These are phyloP conservation scores for Hyaena hyaena DNA, from an alignment of 2,113 vertebrate species.

Conservation along the genomic window DNA sequence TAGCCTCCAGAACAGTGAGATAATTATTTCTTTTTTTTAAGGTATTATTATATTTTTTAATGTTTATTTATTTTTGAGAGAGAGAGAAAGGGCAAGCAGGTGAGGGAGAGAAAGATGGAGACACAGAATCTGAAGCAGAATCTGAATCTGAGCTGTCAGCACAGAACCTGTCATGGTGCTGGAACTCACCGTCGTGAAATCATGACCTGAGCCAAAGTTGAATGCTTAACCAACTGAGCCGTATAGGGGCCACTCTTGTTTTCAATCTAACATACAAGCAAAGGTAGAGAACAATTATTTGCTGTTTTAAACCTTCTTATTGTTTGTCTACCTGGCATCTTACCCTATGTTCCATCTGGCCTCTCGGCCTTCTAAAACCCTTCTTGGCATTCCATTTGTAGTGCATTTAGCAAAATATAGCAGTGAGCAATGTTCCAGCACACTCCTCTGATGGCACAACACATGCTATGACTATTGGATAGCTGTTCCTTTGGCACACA, in stretches of 20 bases:
- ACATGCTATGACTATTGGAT: accelerated
- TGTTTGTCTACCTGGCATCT: background rate
- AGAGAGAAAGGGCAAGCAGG: too few relatives aligned
- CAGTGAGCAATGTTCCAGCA: background rate
- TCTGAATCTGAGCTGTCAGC: too few relatives aligned
- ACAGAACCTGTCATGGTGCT: too few relatives aligned
- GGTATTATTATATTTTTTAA: too few relatives aligned
- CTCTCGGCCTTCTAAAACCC: background rate
- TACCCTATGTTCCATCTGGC: background rate
- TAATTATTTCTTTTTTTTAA: too few relatives aligned
- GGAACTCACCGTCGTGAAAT: too few relatives aligned
- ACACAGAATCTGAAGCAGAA: too few relatives aligned
- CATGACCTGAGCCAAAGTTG: too few relatives aligned
- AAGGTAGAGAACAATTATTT: background rate
- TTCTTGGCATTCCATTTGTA: background rate
- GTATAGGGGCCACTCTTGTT: background rate
- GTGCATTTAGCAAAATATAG: background rate
- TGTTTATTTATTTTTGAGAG: too few relatives aligned
- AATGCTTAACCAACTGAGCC: too few relatives aligned
- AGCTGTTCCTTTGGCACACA: background rate
- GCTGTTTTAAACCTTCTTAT: background rate
- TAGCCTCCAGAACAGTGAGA: background rate
- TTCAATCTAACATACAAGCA: background rate
- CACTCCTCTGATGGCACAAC: background rate
- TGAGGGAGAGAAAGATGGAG: too few relatives aligned